phyloP scores from a whole-genome alignment of 2,888 invertebrate genomes.

The Andricus quercusramuli region DNA sequence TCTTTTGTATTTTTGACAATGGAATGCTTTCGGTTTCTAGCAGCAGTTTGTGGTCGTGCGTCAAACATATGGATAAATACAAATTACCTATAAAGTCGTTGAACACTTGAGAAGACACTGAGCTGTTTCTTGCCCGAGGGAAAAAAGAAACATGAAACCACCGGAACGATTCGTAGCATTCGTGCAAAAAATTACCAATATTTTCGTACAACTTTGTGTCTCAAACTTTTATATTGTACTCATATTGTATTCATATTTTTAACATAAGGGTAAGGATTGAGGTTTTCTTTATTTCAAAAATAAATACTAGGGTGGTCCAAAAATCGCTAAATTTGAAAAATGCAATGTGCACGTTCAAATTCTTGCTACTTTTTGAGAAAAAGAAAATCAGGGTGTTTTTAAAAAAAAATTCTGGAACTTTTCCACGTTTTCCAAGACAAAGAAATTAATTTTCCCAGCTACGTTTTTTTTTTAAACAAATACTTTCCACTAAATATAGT shows the following conservation, averaged over 20 bases:
- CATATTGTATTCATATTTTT: constrained; percentile 11
- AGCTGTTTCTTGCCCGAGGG: background rate
- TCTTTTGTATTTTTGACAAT: background rate
- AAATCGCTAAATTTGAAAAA: too few relatives aligned
- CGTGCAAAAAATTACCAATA: background rate
- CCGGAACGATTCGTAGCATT: background rate
- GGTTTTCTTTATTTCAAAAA: background rate
- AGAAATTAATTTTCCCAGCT: too few relatives aligned
- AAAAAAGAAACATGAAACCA: background rate
- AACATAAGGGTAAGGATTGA: background rate
- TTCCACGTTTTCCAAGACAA: too few relatives aligned
- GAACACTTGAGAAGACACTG: background rate
- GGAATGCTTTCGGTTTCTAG: constrained; percentile 18
- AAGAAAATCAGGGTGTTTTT: too few relatives aligned
- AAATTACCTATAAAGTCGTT: constrained; percentile 19
- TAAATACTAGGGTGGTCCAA: too few relatives aligned
- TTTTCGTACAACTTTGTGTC: constrained; percentile 1
- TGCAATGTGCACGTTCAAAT: too few relatives aligned
- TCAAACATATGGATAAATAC: constrained; percentile 49
- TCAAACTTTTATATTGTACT: constrained; percentile 7
- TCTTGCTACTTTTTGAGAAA: too few relatives aligned
- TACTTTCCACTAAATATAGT: too few relatives aligned
- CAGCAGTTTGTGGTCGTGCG: constrained; percentile 49
- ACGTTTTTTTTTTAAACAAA: background rate
- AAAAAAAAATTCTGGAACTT: too few relatives aligned